Conservation (phyloP, 2,888 invertebrate genomes). For the Eupithecia tripunctaria region DNA sequence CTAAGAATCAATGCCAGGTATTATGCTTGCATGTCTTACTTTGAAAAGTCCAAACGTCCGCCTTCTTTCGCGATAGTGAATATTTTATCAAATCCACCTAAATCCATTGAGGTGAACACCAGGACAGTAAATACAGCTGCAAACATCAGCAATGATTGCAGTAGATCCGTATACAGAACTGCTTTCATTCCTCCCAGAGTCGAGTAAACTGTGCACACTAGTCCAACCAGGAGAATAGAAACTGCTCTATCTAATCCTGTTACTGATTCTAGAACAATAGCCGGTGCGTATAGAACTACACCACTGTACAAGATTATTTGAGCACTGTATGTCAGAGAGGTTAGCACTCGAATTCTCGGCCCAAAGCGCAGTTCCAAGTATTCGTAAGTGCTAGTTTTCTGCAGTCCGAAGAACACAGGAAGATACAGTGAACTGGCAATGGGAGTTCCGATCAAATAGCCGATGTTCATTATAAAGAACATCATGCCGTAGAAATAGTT, state of each 20-base stretch:
- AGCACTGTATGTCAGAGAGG: conserved; percentile 92
- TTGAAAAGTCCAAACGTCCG: conserved; percentile 88
- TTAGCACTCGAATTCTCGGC: conserved; percentile 88
- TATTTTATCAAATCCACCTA: conserved; percentile 88
- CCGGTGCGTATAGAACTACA: conserved; percentile 96
- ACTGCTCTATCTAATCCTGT: conserved; percentile 90
- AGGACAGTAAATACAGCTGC: conserved; percentile 92
- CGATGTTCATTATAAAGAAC: conserved; percentile 90
- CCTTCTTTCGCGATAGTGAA: conserved; percentile 88
- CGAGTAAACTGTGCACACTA: conserved; percentile 94
- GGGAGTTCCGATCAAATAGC: conserved; percentile 90
- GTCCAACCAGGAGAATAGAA: conserved; percentile 89
- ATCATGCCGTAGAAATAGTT: conserved; percentile 93
- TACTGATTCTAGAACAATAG: conserved; percentile 94
- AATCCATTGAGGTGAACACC: conserved; percentile 87
- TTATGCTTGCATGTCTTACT: conserved; percentile 74
- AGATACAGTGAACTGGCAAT: conserved; percentile 90
- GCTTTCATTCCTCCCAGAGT: conserved; percentile 96
- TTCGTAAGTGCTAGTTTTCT: conserved; percentile 95
- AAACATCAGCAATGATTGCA: conserved; percentile 94
- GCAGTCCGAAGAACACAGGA: conserved; percentile 93
- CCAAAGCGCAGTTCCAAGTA: conserved; percentile 96
- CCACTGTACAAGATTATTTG: conserved; percentile 97
- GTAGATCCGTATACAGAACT: conserved; percentile 93
- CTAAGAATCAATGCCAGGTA: neutral